Conservation (phyloP, 2,888 invertebrate genomes). For the Leucoma salicis region DNA sequence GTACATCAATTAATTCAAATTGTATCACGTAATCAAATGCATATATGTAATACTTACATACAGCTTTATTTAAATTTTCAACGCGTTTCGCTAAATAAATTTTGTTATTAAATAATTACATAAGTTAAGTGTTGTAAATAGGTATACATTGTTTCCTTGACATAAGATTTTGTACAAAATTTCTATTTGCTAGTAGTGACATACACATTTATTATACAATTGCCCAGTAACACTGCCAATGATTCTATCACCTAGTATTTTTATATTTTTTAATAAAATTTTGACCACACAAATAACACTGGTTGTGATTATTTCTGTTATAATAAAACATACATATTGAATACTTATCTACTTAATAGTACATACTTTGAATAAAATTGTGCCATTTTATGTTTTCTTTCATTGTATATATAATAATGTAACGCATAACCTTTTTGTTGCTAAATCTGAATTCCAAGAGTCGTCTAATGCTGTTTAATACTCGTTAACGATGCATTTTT, state of each 20-base stretch:
- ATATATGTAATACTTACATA: slow-evolving; percentile 2
- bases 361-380: slow-evolving; percentile 62
- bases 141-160: slow-evolving; percentile 37
- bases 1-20: slow-evolving; percentile 14
- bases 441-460: too few species aligned
- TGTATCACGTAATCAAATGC: slow-evolving; percentile 12
- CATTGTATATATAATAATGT: too few species aligned
- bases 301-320: slow-evolving; percentile 70
- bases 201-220: slow-evolving; percentile 25
- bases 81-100: slow-evolving; percentile 2
- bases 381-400: slow-evolving; percentile 58
- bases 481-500: too few species aligned
- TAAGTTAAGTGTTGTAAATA: slow-evolving; percentile 34
- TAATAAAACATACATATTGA: slow-evolving; percentile 32
- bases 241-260: slow-evolving; percentile 32
- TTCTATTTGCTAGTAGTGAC: slow-evolving; percentile 33
- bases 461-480: too few species aligned
- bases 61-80: background rate
- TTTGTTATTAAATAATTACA: slow-evolving; percentile 32
- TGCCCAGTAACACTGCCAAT: slow-evolving; percentile 47
- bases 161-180: slow-evolving; percentile 58
- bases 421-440: too few species aligned
- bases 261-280: slow-evolving; percentile 29
- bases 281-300: slow-evolving; percentile 50
- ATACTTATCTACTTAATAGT: slow-evolving; percentile 43